Conservation (phyloP, 1,140 invertebrate species). For the Drosophila pallidifrons region DNA sequence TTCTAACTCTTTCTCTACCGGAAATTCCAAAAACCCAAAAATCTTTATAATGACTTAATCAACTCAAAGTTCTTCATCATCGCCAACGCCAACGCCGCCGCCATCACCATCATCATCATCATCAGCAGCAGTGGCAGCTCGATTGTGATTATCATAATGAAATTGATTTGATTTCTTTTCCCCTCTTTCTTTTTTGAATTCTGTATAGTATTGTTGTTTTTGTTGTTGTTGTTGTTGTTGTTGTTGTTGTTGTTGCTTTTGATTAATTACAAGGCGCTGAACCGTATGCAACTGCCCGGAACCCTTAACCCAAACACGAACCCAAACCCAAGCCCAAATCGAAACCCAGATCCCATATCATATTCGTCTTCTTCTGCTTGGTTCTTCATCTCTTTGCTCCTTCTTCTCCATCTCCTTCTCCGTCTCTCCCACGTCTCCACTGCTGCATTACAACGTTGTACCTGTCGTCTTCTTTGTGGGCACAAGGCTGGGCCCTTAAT, state of each 20-base stretch:
- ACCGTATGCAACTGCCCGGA: constrained; percentile 26
- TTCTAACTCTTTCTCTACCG: constrained; percentile 22
- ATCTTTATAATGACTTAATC: constrained; percentile 56
- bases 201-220: not conserved
- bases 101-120: not conserved
- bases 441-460: constrained; percentile 47
- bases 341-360: constrained; percentile 20
- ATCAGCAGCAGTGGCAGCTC: not conserved
- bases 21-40: constrained; percentile 26
- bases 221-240: not conserved
- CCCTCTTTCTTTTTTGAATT: not conserved
- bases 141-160: constrained; percentile 21
- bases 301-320: constrained; percentile 36
- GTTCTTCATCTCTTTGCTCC: too few relatives aligned
- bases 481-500: constrained; percentile 26
- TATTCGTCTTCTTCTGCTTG: constrained; percentile 19
- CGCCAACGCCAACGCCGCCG: too few relatives aligned
- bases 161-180: constrained; percentile 38
- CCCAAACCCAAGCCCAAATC: constrained; percentile 5
- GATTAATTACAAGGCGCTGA: constrained; percentile 67
- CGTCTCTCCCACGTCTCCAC: not conserved
- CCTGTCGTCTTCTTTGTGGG: constrained; percentile 44
- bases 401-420: too few relatives aligned
- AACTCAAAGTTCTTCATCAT: constrained; percentile 33
- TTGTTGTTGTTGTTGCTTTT: constrained; percentile 38